Base-by-base conservation (phyloP, 2,113 vertebrate species). In the Calonectris borealis region DNA sequence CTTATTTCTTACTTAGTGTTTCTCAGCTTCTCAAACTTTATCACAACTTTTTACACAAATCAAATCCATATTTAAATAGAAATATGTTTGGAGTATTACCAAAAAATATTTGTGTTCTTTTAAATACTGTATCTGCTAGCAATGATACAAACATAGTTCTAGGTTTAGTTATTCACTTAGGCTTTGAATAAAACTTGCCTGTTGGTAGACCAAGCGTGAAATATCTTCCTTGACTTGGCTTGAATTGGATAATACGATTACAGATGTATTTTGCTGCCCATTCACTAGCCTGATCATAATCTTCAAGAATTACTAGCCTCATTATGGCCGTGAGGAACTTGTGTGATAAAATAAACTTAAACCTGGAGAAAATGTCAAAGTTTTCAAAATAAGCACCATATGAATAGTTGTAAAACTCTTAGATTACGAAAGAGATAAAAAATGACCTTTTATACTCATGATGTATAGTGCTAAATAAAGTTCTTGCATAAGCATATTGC, bases 191-290 rank as follows among this genome's bases (percentile, higher is more conserved):
- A 68, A 65, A 83, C 75, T 97, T 98, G 99, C 99, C 99, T 98
- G 99, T 99, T 12, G 99, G 99, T 69, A 99, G 97, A 36, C 99
- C 99, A 93, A 99, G 97, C 0, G 99, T 99, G 95, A 99, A 99
- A 75, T 98, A 99, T 55, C 98, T 98, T 75, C 98, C 98, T 83
- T 98, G 98, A 38, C 97, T 98, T 24, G 99, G 99, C 80, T 98
- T 98, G 97, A 99, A 99, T 58, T 99, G 98, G 96, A 99, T 96
- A 95, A 99, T 99, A 88, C 98, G 97, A 97, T 99, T 99, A 83
- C 99, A 98, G 96, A 99, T 99, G 96, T 99, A 99, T 93, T 99
- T 99, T 52, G 99, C 99, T 86, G 99, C 99, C 99, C 99, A 99
- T 94, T 99, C 99, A 72, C 99, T 99, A 81, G 99, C 99, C 97